Percentiles rank a stretch among this genome's conserved stretches.
phyloP scores from a whole-genome alignment of 2,797 vertebrate genomes.

The Numenius phaeopus region DNA sequence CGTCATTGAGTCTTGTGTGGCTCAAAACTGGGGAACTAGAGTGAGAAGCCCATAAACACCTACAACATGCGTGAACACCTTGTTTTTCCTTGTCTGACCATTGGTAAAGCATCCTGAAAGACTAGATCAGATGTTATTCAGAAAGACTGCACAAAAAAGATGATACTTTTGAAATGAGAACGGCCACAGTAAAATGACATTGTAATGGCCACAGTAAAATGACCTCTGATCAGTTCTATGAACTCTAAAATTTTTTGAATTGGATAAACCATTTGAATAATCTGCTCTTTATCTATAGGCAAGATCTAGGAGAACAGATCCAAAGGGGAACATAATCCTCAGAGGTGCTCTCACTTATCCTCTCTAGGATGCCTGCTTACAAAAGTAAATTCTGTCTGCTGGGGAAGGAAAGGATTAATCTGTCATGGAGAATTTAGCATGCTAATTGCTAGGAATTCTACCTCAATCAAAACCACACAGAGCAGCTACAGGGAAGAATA shows the following conservation, averaged over 20 bases:
- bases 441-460: constrained; percentile 10
- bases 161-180: background rate
- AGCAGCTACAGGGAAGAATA: background rate
- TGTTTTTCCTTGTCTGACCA: background rate
- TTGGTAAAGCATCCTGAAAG: background rate
- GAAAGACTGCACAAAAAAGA: background rate
- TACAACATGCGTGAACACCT: background rate
- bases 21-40: background rate
- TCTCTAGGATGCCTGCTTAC: background rate
- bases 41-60: background rate
- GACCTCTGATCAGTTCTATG: background rate
- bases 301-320: background rate
- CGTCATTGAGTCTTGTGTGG: background rate
- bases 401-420: background rate
- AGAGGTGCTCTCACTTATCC: background rate
- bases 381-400: background rate
- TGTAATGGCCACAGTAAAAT: background rate
- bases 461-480: background rate
- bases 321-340: background rate
- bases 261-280: background rate
- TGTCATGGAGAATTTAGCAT: background rate
- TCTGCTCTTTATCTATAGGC: background rate
- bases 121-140: background rate
- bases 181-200: background rate
- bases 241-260: background rate